These are phyloP conservation scores for Seira musarum DNA, from an alignment of 2,888 invertebrate species.

Conservation along the genomic window DNA sequence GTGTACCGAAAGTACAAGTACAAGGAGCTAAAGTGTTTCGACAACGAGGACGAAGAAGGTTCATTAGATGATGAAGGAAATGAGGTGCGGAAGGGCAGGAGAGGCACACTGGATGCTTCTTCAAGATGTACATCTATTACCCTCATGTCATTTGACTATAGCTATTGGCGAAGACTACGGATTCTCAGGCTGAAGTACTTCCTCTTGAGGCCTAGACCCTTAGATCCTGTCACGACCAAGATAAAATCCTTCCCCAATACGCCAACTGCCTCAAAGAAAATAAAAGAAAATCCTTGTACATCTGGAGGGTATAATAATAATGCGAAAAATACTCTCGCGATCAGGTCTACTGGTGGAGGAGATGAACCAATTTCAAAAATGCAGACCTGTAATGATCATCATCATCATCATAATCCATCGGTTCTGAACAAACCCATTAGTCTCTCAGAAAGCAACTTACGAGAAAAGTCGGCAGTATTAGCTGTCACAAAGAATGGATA, in stretches of 20 bases:
- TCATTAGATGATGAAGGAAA: constrained; percentile 54
- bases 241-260: constrained; percentile 68
- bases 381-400: constrained; percentile 28
- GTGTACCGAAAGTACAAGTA: constrained; percentile 67
- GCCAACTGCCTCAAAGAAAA: constrained; percentile 55
- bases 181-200: constrained; percentile 67
- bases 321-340: neutral
- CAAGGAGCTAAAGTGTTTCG: constrained; percentile 67
- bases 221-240: constrained; percentile 58
- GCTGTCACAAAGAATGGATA: constrained; percentile 48
- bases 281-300: constrained; percentile 35
- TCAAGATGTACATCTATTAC: constrained; percentile 69
- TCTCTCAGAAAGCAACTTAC: constrained; percentile 63
- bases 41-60: constrained; percentile 62
- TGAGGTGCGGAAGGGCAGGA: constrained; percentile 25
- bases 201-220: constrained; percentile 64
- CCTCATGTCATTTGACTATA: constrained; percentile 69
- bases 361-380: constrained; percentile 44
- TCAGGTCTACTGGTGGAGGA: constrained; percentile 17
- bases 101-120: constrained; percentile 40
- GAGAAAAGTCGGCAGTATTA: constrained; percentile 50
- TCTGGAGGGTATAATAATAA: constrained; percentile 42
- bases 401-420: constrained; percentile 39
- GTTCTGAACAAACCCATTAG: constrained; percentile 60
- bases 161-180: constrained; percentile 66